A percentile compares a stretch with the other conserved stretches of the same genome.
Evolutionary conservation across 2,797 vertebrate genomes (phyloP).

Genomic region (Anguilla anguilla): DNA sequence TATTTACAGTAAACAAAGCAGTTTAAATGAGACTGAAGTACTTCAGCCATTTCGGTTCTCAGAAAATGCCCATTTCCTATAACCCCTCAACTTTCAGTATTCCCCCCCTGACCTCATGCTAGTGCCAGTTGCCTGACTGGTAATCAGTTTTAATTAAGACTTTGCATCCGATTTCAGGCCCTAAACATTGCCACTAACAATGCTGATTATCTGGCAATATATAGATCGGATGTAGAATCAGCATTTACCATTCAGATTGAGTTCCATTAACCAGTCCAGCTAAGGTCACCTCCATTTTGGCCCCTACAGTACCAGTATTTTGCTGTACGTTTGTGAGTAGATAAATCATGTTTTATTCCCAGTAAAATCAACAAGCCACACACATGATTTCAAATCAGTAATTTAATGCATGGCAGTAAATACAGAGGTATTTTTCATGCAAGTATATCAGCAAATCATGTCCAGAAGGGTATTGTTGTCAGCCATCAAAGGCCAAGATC

Average conservation of each 20-base stretch:
- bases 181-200: too few species aligned
- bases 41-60: too few species aligned
- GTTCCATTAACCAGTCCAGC: not conserved
- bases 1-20: too few species aligned
- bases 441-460: not conserved
- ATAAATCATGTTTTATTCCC: not conserved
- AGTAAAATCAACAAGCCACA: not conserved
- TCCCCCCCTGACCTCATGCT: too few species aligned
- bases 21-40: too few species aligned
- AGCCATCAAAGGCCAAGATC: not conserved
- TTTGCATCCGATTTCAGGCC: too few species aligned
- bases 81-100: too few species aligned
- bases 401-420: slow-evolving; percentile 1
- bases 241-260: not conserved
- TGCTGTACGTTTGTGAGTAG: not conserved
- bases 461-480: not conserved
- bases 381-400: not conserved
- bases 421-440: not conserved
- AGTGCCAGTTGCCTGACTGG: too few species aligned
- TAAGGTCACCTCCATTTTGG: not conserved
- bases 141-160: too few species aligned
- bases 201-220: too few species aligned
- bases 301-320: not conserved
- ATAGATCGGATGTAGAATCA: too few species aligned
- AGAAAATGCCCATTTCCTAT: too few species aligned